Evolutionary conservation across 2,888 invertebrate genomes (phyloP).

Genomic region (Scaptomyza reducta): DNA sequence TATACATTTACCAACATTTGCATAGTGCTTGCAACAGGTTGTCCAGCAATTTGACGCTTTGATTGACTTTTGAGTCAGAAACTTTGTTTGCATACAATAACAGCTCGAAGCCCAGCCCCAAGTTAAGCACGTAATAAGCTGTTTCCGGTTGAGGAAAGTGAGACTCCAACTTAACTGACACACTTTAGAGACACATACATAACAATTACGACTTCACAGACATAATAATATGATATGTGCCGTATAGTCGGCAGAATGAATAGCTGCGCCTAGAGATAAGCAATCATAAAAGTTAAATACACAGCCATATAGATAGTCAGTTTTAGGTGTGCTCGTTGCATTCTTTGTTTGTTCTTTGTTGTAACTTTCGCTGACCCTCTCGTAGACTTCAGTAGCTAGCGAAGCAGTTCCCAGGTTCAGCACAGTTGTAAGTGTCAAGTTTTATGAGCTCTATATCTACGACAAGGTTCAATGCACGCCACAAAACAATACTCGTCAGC

Average conservation of each 20-base stretch:
- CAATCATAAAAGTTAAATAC: conserved; percentile 50
- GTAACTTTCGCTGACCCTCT: conserved; percentile 70
- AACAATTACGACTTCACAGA: conserved; percentile 61
- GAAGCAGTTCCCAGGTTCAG: not conserved
- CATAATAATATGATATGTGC: conserved; percentile 53
- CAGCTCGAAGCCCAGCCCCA: conserved; percentile 16
- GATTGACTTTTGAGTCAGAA: conserved; percentile 41
- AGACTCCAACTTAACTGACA: conserved; percentile 42
- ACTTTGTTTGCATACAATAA: conserved; percentile 12
- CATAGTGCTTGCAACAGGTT: conserved; percentile 32
- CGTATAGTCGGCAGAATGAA: conserved; percentile 29
- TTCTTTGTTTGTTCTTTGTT: conserved; percentile 69
- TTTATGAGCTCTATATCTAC: conserved; percentile 61
- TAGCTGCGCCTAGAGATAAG: conserved; percentile 55
- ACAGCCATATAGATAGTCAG: conserved; percentile 2
- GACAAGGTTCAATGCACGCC: conserved; percentile 56
- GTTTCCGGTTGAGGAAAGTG: conserved; percentile 44
- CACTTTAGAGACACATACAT: conserved; percentile 40
- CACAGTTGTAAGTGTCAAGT: conserved; percentile 72
- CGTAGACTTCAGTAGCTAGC: conserved; percentile 46
- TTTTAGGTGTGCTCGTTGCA: conserved; percentile 35
- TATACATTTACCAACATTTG: conserved; percentile 22
- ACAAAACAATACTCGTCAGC: conserved; percentile 15
- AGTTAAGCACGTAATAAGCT: conserved; percentile 39
- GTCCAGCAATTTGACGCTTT: conserved; percentile 39